Evolutionary conservation across 2,888 invertebrate species (phyloP).

Genomic region (Alloplasta piceator): DNA sequence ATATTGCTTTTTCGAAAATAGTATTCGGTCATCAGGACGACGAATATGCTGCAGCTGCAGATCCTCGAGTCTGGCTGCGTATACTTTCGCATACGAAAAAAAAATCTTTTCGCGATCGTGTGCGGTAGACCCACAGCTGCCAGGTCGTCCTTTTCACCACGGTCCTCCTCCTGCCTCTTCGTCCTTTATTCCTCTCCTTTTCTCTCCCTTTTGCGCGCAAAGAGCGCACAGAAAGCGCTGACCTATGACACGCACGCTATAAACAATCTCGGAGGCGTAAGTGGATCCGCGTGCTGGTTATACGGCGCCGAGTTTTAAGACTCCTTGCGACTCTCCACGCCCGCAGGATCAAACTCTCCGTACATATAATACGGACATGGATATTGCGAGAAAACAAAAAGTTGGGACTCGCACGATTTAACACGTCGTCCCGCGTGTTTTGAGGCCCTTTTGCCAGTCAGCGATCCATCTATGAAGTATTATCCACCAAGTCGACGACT

Average conservation of each 20-base stretch:
- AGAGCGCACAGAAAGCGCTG: constrained; percentile 65
- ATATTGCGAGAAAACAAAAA: not conserved
- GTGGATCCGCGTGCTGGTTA: constrained; percentile 76
- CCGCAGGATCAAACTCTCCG: constrained; percentile 19
- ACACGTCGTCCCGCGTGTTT: not conserved
- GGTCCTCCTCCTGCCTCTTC: constrained; percentile 21
- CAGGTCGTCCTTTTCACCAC: constrained; percentile 36
- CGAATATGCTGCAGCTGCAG: constrained; percentile 45
- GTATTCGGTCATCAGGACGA: constrained; percentile 31
- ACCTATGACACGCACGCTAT: constrained; percentile 80
- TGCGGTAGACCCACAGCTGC: constrained; percentile 22
- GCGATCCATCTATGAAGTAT: too few relatives aligned
- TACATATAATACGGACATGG: constrained; percentile 14
- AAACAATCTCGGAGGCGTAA: constrained; percentile 79
- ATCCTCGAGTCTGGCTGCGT: not conserved
- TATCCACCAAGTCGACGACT: too few relatives aligned
- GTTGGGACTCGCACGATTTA: not conserved
- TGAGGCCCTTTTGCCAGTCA: too few relatives aligned
- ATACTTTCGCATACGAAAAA: not conserved
- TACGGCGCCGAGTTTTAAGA: constrained; percentile 76
- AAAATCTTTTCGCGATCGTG: constrained; percentile 29
- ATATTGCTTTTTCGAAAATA: constrained; percentile 5
- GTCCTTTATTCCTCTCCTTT: not conserved
- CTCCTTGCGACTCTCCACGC: constrained; percentile 66
- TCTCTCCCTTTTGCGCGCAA: not conserved